phyloP scores from a whole-genome alignment of 92 coral and sea anemone genomes.

The Meandrina meandrites region DNA sequence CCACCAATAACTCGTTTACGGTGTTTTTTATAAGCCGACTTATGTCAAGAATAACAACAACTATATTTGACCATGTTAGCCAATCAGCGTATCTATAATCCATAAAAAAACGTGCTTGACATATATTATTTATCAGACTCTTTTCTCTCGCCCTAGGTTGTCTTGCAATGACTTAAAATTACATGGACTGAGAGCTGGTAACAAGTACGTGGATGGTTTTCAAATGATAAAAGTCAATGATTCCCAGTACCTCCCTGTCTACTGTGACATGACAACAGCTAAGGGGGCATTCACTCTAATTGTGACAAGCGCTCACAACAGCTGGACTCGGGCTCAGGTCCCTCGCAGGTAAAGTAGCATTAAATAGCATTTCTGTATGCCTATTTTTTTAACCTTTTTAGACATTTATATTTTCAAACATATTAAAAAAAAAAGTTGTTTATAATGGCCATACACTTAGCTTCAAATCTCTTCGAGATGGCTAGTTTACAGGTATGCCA shows the following conservation, averaged over 20 bases:
- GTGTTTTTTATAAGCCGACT: too few species aligned
- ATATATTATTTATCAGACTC: neutral
- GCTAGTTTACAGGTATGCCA: too few species aligned
- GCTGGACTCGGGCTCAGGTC: conserved; percentile 70
- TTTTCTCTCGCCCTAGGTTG: conserved; percentile 25
- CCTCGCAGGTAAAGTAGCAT: conserved; percentile 36
- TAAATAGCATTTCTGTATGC: too few species aligned
- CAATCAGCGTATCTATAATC: too few species aligned
- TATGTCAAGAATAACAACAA: too few species aligned
- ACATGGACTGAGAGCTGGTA: conserved; percentile 60
- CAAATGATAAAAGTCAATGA: conserved; percentile 55
- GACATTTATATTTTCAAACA: too few species aligned
- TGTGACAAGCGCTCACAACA: conserved; percentile 81
- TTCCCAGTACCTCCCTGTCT: conserved; percentile 69
- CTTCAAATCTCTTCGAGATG: too few species aligned
- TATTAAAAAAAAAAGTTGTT: too few species aligned
- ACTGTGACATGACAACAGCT: conserved; percentile 81
- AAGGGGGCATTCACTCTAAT: conserved; percentile 76
- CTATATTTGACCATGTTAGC: too few species aligned
- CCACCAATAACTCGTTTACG: too few species aligned
- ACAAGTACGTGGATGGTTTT: conserved; percentile 65
- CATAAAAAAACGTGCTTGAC: neutral
- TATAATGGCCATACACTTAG: too few species aligned
- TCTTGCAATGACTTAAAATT: conserved; percentile 79
- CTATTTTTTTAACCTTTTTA: too few species aligned